Evolutionary conservation across 2,797 vertebrate genomes (phyloP), one percentile per base, ranked within the genome.

Genomic region (Rhabdomys pumilio): DNA sequence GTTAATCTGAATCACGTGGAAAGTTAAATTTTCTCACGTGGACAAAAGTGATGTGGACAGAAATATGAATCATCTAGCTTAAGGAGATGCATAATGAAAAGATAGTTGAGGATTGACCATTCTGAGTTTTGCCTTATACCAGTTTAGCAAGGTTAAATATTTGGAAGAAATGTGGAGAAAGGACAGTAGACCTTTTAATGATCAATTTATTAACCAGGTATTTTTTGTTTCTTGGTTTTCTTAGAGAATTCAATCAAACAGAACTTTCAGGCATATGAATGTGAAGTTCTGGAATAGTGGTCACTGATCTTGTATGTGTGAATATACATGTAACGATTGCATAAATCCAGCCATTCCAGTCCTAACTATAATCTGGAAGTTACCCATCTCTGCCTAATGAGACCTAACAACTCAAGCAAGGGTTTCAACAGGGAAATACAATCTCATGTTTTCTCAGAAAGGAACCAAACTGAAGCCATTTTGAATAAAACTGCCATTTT

Each of bases 21-120:
- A 76, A 55, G n/a, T 34, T 90, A 90, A 53, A 7, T 89, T 93
- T 72, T 86, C 76, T 92, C 75, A 92, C 92, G 80, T 12, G 38
- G n/a, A 31, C 13, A 87, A 81, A 24, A 73, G 11, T 2, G 24
- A 92, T 24, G 31, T 47, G 76, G 8, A 31, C 47, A 85, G 65
- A 94, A 94, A 57, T 86, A 24, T 63, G 7, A 67, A 19, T 80
- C 81, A 80, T 17, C n/a, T 0, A n/a, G 15, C n/a, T 75, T 85
- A 59, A 83, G 44, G 53, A 77, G 14, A 29, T 89, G 12, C 31
- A 90, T 67, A 83, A 72, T 0, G 13, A 44, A 47, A 53, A 92
- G 81, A 77, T 38, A 91, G 11, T 38, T 82, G 6, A 77, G 26
- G 8, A 47, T 12, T 55, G 41, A 82, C 31, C 59, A 61, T 87